phyloP scores from a whole-genome alignment of 2,888 invertebrate genomes.

The Tenthredo amoena region DNA sequence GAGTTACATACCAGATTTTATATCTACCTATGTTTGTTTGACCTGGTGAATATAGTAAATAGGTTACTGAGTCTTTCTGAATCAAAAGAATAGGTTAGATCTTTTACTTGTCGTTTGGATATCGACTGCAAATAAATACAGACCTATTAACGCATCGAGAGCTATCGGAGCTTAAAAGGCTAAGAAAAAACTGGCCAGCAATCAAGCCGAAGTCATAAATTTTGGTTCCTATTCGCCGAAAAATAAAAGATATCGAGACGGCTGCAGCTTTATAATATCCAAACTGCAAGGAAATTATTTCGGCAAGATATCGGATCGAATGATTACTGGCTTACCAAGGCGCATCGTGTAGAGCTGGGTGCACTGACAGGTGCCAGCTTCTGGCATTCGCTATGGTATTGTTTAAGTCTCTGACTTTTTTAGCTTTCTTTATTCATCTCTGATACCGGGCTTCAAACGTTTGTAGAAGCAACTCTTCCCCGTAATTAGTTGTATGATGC shows the following conservation, averaged over 20 bases:
- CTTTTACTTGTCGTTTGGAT: conserved; percentile 13
- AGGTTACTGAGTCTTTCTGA: conserved; percentile 15
- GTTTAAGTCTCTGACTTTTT: conserved; percentile 38
- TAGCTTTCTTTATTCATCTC: conserved; percentile 18
- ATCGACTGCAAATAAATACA: background rate
- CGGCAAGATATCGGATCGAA: conserved; percentile 21
- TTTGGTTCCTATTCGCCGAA: background rate
- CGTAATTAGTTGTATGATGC: conserved; percentile 49
- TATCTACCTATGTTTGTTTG: background rate
- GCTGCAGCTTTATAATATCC: background rate
- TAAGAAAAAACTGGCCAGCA: conserved; percentile 18
- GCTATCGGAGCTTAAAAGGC: conserved; percentile 8
- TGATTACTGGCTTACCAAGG: conserved; percentile 23
- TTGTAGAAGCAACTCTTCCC: conserved; percentile 52
- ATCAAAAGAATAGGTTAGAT: conserved; percentile 12
- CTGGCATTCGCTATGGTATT: conserved; percentile 43
- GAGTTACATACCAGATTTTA: background rate
- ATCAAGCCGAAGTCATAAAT: conserved; percentile 20
- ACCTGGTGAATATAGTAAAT: background rate
- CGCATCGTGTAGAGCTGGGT: conserved; percentile 24
- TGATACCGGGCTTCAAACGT: conserved; percentile 42
- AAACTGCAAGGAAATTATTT: conserved; percentile 40
- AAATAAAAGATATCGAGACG: conserved; percentile 16
- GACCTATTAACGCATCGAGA: conserved; percentile 20
- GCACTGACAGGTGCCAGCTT: conserved; percentile 52